These are phyloP conservation scores for Smithornis capensis DNA, from an alignment of 2,113 vertebrate species.

Conservation along the genomic window DNA sequence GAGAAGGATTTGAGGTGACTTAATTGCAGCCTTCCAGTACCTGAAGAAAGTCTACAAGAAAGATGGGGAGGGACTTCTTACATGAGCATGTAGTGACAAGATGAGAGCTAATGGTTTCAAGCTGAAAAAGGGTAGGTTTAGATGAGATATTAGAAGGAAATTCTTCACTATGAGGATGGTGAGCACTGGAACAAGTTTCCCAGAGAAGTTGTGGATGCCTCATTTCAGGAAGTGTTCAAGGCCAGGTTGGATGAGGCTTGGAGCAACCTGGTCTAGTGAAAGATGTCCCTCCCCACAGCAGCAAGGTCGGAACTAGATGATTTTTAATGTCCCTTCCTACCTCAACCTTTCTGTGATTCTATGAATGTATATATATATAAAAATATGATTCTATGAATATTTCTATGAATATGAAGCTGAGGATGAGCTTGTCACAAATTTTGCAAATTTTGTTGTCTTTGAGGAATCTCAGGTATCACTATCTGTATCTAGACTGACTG, in stretches of 20 bases:
- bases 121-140: background rate
- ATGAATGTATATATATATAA: too few species aligned
- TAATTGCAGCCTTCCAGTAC: background rate
- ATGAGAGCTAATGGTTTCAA: background rate
- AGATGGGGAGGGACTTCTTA: background rate
- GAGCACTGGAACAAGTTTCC: background rate
- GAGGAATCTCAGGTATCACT: background rate
- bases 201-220: background rate
- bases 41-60: background rate
- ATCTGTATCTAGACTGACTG: background rate
- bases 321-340: background rate
- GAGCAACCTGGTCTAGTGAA: background rate
- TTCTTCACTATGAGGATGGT: background rate
- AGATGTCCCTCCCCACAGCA: background rate
- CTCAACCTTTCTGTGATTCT: background rate
- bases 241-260: background rate
- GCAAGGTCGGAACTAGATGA: fast-evolving
- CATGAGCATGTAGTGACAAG: background rate
- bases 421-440: background rate
- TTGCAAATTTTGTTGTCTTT: background rate
- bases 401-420: background rate
- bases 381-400: background rate
- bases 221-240: background rate
- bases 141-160: background rate
- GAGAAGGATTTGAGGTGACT: background rate